Evolutionary conservation across 2,113 vertebrate species (phyloP), one percentile per base, ranked within the genome.

Genomic region (Lates calcarifer): DNA sequence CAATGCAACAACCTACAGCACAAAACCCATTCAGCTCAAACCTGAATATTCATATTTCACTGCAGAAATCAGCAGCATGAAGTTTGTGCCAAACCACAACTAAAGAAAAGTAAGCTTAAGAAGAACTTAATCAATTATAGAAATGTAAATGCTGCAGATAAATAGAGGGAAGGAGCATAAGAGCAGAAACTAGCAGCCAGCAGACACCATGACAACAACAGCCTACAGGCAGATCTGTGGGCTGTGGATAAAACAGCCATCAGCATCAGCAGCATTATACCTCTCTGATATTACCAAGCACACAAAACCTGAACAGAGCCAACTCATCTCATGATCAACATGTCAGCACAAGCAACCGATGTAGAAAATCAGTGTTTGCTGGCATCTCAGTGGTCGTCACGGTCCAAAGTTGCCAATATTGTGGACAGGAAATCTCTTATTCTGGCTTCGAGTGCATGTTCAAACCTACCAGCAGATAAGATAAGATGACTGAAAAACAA

Each of bases 401-500:
- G 12, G 28, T 62, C 35, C 37, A 41, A 41, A 73, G 70, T 56
- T 74, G 60, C 26, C 13, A 47, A 45, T 43, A 29, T n/a, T 45
- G 5, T 3, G 17, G 18, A 15, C 69, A 62, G 49, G 35, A 80
- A 47, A 53, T 66, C 29, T 76, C 13, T 68, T 43, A 31, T 14
- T 67, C 62, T 37, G 61, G 39, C 68, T 33, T 53, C 8, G 4
- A 60, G 69, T 60, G 61, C 67, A 15, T n/a, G 56, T 76, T 64
- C 28, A 13, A 74, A 35, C 29, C 37, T 18, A 51, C 55, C 63
- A 39, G 58, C 85, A 56, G 77, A 87, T 77, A 18, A 74, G 60
- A 58, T 63, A 33, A 51, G 71, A n/a, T 29, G 66, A 49, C 17
- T 13, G 35, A 62, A 73, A 77, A 60, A 70, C 47, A 63, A 82